Base-by-base conservation (phyloP, 2,888 invertebrate genomes). In the Pterostichus niger region DNA sequence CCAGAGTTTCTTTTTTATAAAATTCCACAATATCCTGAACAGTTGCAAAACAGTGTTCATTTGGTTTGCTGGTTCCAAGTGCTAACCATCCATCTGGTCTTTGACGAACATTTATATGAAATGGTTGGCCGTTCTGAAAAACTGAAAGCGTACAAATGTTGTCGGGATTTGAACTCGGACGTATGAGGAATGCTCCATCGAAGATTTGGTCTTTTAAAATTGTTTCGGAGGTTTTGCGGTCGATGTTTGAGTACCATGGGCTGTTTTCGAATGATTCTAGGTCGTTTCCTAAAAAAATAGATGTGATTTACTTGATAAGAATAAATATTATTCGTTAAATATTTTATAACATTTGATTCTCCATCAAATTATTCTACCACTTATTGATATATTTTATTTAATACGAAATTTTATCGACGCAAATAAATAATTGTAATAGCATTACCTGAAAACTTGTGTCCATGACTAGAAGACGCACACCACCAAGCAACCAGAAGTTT, bases 1-100 rank as follows among this genome's bases (percentile, higher is more conserved):
- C 82, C 10, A 82, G 49, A n/a, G 82, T 82, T 59, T 82, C 82
- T 59, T 82, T 56, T 49, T 82, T 73, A 15, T 82, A 82, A 59
- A 82, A 82, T 17, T 82, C 75, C 13, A 82, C 61, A 52, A 82
- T 73, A 33, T 82, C 82, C n/a, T 75, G 61, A n/a, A 82, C 75
- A 10, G 33, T 59, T 7, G 75, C 75, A 31, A 82, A 82, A 24
- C 82, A 82, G 24, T 82, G 82, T 61, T 82, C 82, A 46, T 82
- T 73, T 59, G 73, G 59, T 82, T 82, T 82, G 24, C 15, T 61
- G n/a, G 33, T 82, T 1, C 82, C 82, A 24, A 82, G 75, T n/a
- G 82, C 82, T 15, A 82, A 40, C 82, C 82, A 82, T 9, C 75
- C 82, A 33, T 82, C 82, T 2, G 9, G 33, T 17, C 82, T 15